Percentiles rank a stretch among this genome's conserved stretches.
Evolutionary conservation across 2,113 vertebrate genomes (phyloP).

Genomic region (Nesogale talazaci): DNA sequence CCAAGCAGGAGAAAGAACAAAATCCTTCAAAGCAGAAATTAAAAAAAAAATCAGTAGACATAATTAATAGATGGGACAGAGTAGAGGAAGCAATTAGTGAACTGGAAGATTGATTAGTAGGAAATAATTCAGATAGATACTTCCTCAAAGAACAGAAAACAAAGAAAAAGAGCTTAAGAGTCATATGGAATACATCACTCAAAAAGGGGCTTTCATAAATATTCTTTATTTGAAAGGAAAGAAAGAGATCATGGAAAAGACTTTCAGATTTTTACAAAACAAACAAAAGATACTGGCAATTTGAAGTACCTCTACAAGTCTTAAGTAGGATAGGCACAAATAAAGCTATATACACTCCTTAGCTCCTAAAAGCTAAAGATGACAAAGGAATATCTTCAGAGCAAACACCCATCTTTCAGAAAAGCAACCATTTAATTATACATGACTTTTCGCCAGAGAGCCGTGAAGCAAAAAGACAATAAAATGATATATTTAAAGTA

Average conservation of each 20-base stretch:
- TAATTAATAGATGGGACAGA: conserved; percentile 16
- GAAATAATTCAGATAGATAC: conserved; percentile 27
- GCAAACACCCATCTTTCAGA: neutral
- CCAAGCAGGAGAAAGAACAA: neutral
- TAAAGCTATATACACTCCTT: neutral
- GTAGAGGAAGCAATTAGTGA: conserved; percentile 3
- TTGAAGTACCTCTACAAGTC: neutral
- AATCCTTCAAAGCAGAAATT: conserved; percentile 11
- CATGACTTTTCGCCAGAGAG: conserved; percentile 30
- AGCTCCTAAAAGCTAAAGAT: neutral
- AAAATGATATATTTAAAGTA: neutral
- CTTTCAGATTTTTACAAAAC: conserved; percentile 6
- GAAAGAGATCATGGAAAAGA: neutral
- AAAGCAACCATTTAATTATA: neutral
- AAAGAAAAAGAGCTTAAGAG: neutral
- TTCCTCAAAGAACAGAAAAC: conserved; percentile 13
- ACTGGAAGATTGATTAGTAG: neutral
- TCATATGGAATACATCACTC: neutral
- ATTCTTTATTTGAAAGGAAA: neutral
- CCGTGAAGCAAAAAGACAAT: conserved; percentile 3
- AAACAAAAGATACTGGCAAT: neutral
- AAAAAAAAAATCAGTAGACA: conserved; percentile 11
- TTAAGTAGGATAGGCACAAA: neutral
- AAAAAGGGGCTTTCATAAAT: neutral
- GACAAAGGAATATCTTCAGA: neutral